Base-by-base conservation (phyloP, 1,140 invertebrate species). In the Drosophila kanapiae region DNA sequence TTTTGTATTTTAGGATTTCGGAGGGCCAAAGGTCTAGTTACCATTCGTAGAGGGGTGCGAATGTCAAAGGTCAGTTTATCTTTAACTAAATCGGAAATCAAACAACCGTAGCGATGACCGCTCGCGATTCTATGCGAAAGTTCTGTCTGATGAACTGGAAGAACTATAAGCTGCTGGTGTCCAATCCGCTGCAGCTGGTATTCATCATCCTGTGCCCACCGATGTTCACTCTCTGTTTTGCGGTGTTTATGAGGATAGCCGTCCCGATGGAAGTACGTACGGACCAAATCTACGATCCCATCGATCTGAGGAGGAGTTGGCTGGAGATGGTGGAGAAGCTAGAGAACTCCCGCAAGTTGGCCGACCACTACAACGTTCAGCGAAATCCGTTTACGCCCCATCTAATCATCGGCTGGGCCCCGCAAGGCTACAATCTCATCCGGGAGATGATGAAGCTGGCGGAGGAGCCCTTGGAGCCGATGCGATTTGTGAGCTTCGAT, bases 371-470 rank as follows among this genome's bases (percentile, higher is more conserved):
- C 1, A 78, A 78, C 13, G 7, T 16, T 2, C 31, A 13, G 6
- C 29, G 8, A 3, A 86, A 59, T 57, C 60, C 75, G 3, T 91
- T 70, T 14, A 48, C 78, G 1, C 86, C 86, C 1, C 13, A 80
- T n/a, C 6, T 86, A 49, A 9, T 72, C 3, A 57, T 91, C 8
- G 86, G 58, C 16, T 91, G 69, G 72, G 82, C 86, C 5, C 86
- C 86, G 18, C 5, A 40, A 0, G 4, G 45, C 0, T 68, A 31
- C 13, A 38, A 61, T 4, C 1, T 77, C 1, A 78, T 80, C 29
- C 4, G 5, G 0, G n/a, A 49, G 8, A 33, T 80, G 0, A 80
- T 91, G 33, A 0, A 13, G 0, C 1, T 31, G 14, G 40, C 71
- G 0, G 2, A 18, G 2, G 0, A 2, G 1, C 7, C 45, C 0